A percentile compares a stretch with the other conserved stretches of the same genome.
Evolutionary conservation across 2,113 vertebrate species (phyloP).

Genomic region (Rhinoderma darwinii): DNA sequence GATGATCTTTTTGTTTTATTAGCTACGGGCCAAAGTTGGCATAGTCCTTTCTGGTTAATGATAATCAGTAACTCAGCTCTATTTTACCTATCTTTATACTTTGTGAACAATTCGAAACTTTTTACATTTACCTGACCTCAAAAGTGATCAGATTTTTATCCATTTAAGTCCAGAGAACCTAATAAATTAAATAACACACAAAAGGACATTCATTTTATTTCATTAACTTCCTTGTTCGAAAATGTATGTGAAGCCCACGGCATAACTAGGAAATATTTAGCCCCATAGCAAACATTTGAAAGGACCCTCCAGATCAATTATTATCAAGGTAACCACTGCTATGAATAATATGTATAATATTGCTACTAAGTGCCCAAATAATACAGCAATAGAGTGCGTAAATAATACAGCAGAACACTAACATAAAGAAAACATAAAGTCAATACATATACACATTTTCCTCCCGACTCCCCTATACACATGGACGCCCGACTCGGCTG

Average conservation of each 20-base stretch:
- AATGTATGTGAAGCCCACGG: not conserved
- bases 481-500: no score
- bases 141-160: not conserved
- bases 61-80: not conserved
- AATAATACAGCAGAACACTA: no score
- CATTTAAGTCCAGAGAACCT: not conserved
- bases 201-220: not conserved
- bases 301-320: not conserved
- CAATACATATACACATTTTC: no score
- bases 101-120: not conserved
- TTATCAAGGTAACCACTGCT: not conserved
- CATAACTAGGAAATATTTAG: not conserved
- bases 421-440: no score
- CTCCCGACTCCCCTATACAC: no score
- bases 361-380: no score
- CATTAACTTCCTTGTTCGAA: not conserved
- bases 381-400: no score
- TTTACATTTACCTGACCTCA: not conserved
- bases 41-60: not conserved
- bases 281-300: not conserved
- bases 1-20: not conserved
- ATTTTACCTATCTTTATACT: not conserved
- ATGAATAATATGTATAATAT: no score
- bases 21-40: not conserved
- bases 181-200: not conserved